These are phyloP conservation scores for Aplodontia rufa DNA, from an alignment of 2,113 vertebrate genomes.

Conservation along the genomic window DNA sequence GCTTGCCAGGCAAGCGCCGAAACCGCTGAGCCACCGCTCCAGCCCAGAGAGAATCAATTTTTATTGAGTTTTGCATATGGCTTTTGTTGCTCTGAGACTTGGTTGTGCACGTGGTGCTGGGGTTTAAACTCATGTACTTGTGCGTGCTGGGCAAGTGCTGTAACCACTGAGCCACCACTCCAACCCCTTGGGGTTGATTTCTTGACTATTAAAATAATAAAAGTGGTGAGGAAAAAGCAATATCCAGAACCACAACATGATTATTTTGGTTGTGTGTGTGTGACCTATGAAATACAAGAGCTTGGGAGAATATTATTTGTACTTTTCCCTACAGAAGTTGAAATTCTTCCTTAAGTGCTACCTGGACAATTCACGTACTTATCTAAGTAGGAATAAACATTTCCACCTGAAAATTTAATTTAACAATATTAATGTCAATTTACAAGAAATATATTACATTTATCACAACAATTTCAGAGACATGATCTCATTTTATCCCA, in stretches of 20 bases:
- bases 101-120: no score
- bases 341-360: not conserved
- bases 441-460: not conserved
- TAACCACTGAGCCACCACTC: no score
- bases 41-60: no score
- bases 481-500: not conserved
- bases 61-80: no score
- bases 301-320: slow-evolving; percentile 11
- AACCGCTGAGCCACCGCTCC: no score
- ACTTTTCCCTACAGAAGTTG: slow-evolving; percentile 3
- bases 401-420: not conserved
- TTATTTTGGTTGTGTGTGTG: slow-evolving; percentile 5
- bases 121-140: no score
- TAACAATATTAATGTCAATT: not conserved
- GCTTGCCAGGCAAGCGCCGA: no score
- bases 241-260: slow-evolving; percentile 25
- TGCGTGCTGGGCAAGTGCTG: no score
- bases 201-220: slow-evolving; percentile 52
- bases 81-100: no score
- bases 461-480: not conserved
- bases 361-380: not conserved
- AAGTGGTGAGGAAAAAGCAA: slow-evolving; percentile 19
- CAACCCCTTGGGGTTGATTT: slow-evolving; percentile 51
- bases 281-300: slow-evolving; percentile 44
- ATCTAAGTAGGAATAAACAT: not conserved